Percentiles rank a stretch among this genome's conserved stretches.
Evolutionary conservation across 2,888 invertebrate genomes (phyloP).

Genomic region (Xestoiulus laeticollis): DNA sequence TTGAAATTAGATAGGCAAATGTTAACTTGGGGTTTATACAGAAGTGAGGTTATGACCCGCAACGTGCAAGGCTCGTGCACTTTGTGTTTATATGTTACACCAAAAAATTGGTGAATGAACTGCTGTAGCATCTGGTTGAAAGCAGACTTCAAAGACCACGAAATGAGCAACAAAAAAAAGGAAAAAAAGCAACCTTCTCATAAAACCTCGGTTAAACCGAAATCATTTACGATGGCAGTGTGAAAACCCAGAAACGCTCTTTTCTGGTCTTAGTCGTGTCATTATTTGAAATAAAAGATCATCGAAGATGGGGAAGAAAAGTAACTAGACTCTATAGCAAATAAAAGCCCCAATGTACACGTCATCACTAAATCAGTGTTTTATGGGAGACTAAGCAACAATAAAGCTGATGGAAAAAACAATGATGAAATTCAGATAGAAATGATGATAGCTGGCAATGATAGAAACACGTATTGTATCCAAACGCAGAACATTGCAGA

Average conservation of each 20-base stretch:
- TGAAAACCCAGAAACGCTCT: constrained; percentile 15
- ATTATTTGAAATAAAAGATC: constrained; percentile 19
- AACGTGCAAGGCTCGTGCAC: constrained; percentile 12
- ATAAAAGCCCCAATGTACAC: constrained; percentile 12
- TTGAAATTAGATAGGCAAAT: background rate
- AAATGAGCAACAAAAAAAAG: background rate
- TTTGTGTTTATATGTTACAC: background rate
- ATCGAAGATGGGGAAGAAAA: background rate
- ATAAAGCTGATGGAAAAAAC: constrained; percentile 26
- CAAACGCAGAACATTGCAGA: background rate
- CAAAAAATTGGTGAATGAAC: constrained; percentile 12
- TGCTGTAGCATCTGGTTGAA: background rate
- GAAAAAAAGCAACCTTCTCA: background rate
- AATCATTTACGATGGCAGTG: constrained; percentile 26
- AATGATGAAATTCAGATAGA: background rate
- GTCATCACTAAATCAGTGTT: constrained; percentile 26
- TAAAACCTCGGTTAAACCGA: background rate
- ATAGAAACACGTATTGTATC: background rate
- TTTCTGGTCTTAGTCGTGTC: constrained; percentile 19
- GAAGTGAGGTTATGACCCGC: background rate
- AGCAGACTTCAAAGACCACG: constrained; percentile 3
- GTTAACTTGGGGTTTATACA: background rate
- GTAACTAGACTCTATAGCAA: background rate
- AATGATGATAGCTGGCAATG: background rate
- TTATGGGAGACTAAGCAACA: constrained; percentile 12